phyloP scores from a whole-genome alignment of 92 coral and sea anemone species.

The Virgularia gustaviana region DNA sequence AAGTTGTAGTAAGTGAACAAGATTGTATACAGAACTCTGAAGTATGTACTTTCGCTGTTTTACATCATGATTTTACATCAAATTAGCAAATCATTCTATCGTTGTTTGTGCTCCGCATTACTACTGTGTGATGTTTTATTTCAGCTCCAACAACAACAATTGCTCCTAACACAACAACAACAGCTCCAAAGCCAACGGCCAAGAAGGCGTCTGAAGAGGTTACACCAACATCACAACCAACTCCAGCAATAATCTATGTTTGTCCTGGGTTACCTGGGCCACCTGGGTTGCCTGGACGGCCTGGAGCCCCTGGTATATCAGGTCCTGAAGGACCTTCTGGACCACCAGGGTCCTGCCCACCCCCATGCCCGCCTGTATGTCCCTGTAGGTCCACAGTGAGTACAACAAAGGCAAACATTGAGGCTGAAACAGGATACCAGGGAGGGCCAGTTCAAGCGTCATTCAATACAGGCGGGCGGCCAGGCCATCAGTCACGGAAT shows the following conservation, averaged over 20 bases:
- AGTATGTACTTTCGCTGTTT: no score
- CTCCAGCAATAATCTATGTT: constrained; percentile 1
- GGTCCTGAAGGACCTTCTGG: constrained; percentile 28
- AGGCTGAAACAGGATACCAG: no score
- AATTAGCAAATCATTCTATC: no score
- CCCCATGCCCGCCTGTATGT: constrained; percentile 26
- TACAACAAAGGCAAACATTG: no score
- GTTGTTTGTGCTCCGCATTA: neutral
- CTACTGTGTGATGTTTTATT: neutral
- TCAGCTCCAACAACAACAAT: neutral
- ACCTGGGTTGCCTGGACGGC: neutral
- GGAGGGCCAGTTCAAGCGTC: no score
- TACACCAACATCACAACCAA: constrained; percentile 12
- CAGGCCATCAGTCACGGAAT: neutral
- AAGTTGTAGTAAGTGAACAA: no score
- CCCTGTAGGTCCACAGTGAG: no score
- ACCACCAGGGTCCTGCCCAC: constrained; percentile 9
- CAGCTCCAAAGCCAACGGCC: neutral
- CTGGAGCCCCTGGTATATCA: constrained; percentile 19
- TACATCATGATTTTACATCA: no score
- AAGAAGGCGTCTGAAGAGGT: neutral
- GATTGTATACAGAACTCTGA: no score
- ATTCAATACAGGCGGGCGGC: no score
- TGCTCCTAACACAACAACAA: constrained; percentile 37
- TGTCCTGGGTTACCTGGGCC: constrained; percentile 19